Evolutionary conservation across 2,113 vertebrate genomes (phyloP), one percentile per base, ranked within the genome.

Genomic region (Bubo blakistoni): DNA sequence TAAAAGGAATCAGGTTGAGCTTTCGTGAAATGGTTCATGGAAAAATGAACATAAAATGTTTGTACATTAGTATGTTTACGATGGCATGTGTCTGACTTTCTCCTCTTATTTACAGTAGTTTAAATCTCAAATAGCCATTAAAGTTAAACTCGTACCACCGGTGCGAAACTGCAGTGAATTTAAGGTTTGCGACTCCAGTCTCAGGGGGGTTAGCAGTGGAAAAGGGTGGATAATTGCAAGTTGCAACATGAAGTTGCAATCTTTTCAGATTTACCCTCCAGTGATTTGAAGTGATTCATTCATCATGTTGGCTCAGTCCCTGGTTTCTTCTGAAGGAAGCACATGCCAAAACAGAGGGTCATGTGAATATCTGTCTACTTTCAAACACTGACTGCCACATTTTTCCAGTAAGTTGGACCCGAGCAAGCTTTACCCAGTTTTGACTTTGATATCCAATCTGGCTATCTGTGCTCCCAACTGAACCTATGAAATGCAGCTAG

Each of bases 271-370:
- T 84, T 57, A 38, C 51, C 66, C 51, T 95, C 55, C 9, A 66
- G 76, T 49, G 57, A 90, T 87, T 92, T 89, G 24, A 69, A 86
- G 34, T 76, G 91, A 94, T 94, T 95, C 8, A 76, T 89, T 94
- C 11, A 1, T 80, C 20, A 7, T 42, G 27, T 66, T 91, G 81
- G 30, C 73, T 79, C 67, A 77, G 38, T 40, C 47, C 21, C 71
- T 86, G 20, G 12, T 79, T 86, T 90, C 47, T 95, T 77, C 69
- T 67, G 36, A 63, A 88, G 42, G 47, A 92, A 80, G 38, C 38
- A 61, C 6, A 46, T 85, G 61, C 54, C 54, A 52, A 72, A 84
- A n/a, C 15, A 82, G 34, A 62, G 24, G 40, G 51, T 87, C 51
- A n/a, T 38, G 51, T 59, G 73, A 90, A 61, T 1, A 2, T 52